Base-by-base conservation (phyloP, 30 jellyfish, hydroid and myxozoan genomes). In the Clytia hemisphaerica region DNA sequence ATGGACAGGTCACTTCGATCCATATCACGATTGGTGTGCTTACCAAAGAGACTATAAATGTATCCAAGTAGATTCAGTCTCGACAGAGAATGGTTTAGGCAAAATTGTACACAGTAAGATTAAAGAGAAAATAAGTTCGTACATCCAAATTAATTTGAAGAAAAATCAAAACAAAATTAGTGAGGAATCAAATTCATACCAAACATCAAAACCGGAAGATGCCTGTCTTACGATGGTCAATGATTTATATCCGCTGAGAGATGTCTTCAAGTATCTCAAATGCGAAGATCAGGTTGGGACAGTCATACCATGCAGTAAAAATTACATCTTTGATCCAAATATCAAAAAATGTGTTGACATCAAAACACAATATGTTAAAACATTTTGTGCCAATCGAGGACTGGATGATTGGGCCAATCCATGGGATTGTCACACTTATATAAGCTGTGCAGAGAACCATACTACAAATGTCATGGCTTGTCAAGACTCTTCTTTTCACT, bases 371-470 rank as follows among this genome's bases (percentile, higher is more conserved):
- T 57, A 38, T 28, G 21, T 46, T 50, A 81, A 55, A 21, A 71
- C 78, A 9, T 61, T 81, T 57, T 81, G 94, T 48, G 78, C 55
- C 21, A 79, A 83, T 35, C 82, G 77, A 30, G 74, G 83, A 14
- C 58, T 71, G 53, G 68, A 62, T 28, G 94, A 81, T 66, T 81
- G 58, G 78, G 30, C 81, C 16, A 27, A 73, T 48, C 94, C 94
- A 3, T 81, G 94, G 94, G 53, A 81, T 37, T 81, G 94, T 55
- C 94, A 81, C 73, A 51, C 29, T 61, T 81, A 71, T 47, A 61
- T 71, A 75, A 81, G 72, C 38, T 81, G 94, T 37, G 66, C 33
- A 22, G 45, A 28, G 12, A 67, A 69, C 26, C 31, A 19, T 34
- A 71, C 94, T 0, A 63, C 60, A 55, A 55, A 66, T 2, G 72